Evolutionary conservation across 1,140 invertebrate genomes (phyloP).

Genomic region (Cyphomyrmex costatus): DNA sequence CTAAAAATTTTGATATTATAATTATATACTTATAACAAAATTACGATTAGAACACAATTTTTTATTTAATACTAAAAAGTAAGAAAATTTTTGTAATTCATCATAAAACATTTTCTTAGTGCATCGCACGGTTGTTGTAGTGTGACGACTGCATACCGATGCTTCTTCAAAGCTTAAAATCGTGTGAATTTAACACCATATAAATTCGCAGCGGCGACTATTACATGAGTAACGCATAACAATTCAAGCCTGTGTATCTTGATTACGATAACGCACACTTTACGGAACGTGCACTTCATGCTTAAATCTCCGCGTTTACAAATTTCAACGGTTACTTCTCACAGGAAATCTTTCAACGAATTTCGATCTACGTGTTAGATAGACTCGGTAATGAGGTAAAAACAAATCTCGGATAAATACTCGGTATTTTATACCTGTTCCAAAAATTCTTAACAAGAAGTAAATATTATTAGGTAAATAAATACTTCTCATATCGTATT

Average conservation of each 20-base stretch:
- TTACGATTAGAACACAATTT: too few species aligned
- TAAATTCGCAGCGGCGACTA: slow-evolving; percentile 29
- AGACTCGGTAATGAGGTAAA: background rate
- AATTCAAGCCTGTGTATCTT: slow-evolving; percentile 8
- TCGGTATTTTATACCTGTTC: background rate
- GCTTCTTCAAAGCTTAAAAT: slow-evolving; percentile 41
- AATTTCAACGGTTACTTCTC: slow-evolving; percentile 34
- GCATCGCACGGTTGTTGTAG: background rate
- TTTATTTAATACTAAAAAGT: too few species aligned
- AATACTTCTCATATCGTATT: background rate
- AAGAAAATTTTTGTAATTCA: too few species aligned
- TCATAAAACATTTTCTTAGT: too few species aligned
- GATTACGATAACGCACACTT: slow-evolving; percentile 40
- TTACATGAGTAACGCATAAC: slow-evolving; percentile 31
- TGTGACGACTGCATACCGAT: slow-evolving; percentile 62
- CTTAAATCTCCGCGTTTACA: slow-evolving; percentile 19
- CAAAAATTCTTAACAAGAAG: background rate
- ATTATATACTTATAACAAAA: too few species aligned
- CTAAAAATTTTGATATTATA: too few species aligned
- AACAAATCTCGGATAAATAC: slow-evolving; percentile 10
- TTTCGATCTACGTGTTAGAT: slow-evolving; percentile 51
- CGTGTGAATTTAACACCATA: slow-evolving; percentile 31
- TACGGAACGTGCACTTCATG: background rate
- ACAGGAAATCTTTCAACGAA: background rate
- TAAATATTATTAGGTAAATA: background rate